Evolutionary conservation across 2,113 vertebrate genomes (phyloP).

Genomic region (Cervus canadensis): DNA sequence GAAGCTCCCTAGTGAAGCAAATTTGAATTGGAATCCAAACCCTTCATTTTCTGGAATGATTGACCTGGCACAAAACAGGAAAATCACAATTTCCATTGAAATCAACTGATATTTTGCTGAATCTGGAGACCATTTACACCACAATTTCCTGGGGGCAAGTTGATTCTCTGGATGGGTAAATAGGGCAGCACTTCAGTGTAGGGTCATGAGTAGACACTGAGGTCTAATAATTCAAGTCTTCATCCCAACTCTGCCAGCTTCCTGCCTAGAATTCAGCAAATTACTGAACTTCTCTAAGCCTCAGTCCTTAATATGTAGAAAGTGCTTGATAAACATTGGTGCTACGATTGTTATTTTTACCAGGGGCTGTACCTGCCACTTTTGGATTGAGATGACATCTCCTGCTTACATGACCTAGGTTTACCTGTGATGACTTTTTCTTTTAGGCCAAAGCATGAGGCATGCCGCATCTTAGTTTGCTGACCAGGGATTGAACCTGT

Average conservation of each 20-base stretch:
- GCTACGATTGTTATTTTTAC: background rate
- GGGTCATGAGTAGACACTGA: background rate
- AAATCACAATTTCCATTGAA: background rate
- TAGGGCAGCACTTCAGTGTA: rapidly evolving
- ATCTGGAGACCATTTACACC: background rate
- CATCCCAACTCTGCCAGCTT: background rate
- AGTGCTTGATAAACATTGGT: background rate
- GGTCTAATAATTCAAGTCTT: background rate
- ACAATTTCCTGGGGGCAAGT: background rate
- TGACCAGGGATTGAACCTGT: background rate
- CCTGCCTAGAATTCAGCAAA: background rate
- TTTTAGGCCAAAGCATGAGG: background rate
- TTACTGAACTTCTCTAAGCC: background rate
- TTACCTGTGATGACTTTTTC: background rate
- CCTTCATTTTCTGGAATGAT: background rate
- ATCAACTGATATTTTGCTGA: background rate
- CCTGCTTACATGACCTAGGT: background rate
- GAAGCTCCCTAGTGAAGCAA: background rate
- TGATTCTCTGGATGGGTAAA: background rate
- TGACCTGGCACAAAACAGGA: background rate
- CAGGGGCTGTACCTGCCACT: background rate
- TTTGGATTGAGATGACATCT: background rate
- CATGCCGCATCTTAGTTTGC: background rate
- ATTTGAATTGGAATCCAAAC: background rate
- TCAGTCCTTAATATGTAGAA: background rate